phyloP scores from a whole-genome alignment of 2,888 invertebrate species.

The Nephrotoma appendiculata region DNA sequence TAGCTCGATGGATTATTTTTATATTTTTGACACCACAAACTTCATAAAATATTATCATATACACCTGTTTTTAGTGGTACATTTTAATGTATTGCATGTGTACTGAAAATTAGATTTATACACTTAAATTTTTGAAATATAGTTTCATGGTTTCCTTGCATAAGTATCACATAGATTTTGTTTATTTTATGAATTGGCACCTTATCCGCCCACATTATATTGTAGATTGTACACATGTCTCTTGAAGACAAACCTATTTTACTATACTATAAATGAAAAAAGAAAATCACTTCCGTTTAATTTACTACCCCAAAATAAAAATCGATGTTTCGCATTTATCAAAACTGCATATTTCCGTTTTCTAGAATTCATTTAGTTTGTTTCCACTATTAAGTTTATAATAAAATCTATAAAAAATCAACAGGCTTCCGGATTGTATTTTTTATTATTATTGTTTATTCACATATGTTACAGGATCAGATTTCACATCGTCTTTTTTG shows the following conservation, averaged over 20 bases:
- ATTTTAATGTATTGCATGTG: not conserved
- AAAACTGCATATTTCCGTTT: not conserved
- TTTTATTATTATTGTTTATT: not conserved
- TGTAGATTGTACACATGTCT: not conserved
- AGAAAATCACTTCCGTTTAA: not conserved
- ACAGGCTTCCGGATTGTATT: not conserved
- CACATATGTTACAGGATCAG: not conserved
- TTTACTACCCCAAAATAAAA: not conserved
- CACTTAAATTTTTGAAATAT: too few species aligned
- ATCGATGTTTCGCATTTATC: not conserved
- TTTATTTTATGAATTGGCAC: not conserved
- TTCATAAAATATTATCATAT: not conserved
- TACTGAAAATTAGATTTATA: not conserved
- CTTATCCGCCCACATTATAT: not conserved
- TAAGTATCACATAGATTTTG: too few species aligned
- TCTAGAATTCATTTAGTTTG: not conserved
- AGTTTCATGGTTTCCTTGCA: too few species aligned
- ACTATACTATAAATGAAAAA: not conserved
- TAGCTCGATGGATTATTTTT: not conserved
- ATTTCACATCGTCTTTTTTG: not conserved
- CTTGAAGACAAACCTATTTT: not conserved
- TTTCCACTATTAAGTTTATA: not conserved
- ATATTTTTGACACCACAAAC: too few species aligned
- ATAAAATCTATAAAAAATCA: not conserved
- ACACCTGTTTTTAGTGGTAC: too few species aligned